These are phyloP conservation scores for Stomatorhinus walkeri DNA, from an alignment of 2,797 vertebrate species.

Conservation along the genomic window DNA sequence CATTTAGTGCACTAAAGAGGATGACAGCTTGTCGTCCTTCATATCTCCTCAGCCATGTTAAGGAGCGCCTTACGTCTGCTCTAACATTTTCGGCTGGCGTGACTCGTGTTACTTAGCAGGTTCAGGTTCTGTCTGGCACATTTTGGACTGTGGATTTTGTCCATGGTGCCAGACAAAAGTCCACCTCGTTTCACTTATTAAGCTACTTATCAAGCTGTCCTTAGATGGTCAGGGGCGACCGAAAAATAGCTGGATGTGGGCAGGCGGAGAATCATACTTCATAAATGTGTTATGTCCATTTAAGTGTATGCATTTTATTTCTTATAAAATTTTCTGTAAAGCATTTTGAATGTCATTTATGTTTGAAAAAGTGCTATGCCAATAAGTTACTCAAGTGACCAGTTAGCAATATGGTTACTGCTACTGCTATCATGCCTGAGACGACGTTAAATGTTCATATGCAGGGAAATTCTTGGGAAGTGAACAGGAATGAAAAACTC, in stretches of 20 bases:
- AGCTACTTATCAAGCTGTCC: not conserved
- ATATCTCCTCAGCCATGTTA: slow-evolving; percentile 54
- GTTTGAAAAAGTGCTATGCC: not conserved
- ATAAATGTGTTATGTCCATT: not conserved
- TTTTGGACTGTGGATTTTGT: not conserved
- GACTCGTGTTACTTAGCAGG: not conserved
- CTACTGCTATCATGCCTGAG: not conserved
- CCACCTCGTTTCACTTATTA: not conserved
- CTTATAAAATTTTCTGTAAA: not conserved
- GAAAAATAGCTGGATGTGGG: not conserved
- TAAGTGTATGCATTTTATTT: not conserved
- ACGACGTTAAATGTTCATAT: not conserved
- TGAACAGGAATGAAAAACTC: not conserved
- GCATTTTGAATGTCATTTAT: not conserved
- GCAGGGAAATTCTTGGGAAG: not conserved
- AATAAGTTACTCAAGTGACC: not conserved
- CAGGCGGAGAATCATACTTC: not conserved
- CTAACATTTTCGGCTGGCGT: slow-evolving; percentile 45
- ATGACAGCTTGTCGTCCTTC: slow-evolving; percentile 60
- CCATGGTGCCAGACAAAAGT: not conserved
- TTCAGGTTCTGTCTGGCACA: not conserved
- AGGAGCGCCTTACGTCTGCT: slow-evolving; percentile 55
- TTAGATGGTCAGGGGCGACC: not conserved
- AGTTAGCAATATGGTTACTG: not conserved
- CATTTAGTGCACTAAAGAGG: slow-evolving; percentile 58